Percentiles rank a stretch among this genome's conserved stretches.
These are phyloP conservation scores for Dascyllus trimaculatus DNA, from an alignment of 2,113 vertebrate species.

Conservation along the genomic window DNA sequence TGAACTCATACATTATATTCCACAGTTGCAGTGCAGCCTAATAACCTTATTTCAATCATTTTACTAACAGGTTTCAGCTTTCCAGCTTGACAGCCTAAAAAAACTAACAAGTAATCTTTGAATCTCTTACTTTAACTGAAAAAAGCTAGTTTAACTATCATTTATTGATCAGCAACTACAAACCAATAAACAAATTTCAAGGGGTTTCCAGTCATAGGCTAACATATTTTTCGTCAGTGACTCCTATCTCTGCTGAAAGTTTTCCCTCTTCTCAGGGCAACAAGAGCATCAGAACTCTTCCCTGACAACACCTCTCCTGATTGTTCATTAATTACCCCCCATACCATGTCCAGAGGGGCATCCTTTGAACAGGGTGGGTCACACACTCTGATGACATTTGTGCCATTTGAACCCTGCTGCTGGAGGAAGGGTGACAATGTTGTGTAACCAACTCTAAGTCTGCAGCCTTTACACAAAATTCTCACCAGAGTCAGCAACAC, in stretches of 20 bases:
- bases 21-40: background rate
- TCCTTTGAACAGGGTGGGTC: no score
- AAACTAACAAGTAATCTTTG: background rate
- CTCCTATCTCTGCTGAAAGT: background rate
- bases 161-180: no score
- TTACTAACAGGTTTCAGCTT: background rate
- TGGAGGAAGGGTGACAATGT: background rate
- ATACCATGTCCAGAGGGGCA: background rate
- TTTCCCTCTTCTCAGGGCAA: background rate
- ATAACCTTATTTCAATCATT: background rate
- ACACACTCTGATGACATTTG: constrained; percentile 21
- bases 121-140: background rate
- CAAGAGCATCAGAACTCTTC: background rate
- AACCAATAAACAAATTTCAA: no score
- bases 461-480: constrained; percentile 33
- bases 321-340: constrained; percentile 18
- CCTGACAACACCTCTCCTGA: constrained; percentile 9
- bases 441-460: constrained; percentile 34
- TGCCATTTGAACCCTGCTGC: constrained; percentile 10
- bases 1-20: background rate
- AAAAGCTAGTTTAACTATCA: no score
- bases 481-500: constrained; percentile 46
- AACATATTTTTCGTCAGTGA: no score
- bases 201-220: background rate
- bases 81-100: no score